phyloP scores from a whole-genome alignment of 2,113 vertebrate species.

The Acanthisitta chloris region DNA sequence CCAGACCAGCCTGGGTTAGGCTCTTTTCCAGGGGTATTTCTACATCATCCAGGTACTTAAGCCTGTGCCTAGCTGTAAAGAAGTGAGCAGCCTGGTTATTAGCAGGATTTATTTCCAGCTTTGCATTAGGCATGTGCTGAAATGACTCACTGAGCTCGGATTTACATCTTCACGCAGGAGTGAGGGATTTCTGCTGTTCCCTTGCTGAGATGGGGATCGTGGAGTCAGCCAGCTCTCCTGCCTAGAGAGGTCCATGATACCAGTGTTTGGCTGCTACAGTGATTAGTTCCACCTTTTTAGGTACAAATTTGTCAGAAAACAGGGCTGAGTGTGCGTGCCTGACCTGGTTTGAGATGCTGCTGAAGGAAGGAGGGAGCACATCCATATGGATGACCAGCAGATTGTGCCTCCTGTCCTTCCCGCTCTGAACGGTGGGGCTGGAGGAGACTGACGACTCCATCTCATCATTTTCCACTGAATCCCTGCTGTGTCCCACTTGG shows the following conservation, averaged over 20 bases:
- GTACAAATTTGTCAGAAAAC: conserved; percentile 2
- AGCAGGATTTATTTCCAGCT: background rate
- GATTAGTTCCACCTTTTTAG: conserved; percentile 54
- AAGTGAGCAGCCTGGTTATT: background rate
- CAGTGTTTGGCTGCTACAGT: background rate
- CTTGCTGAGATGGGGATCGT: background rate
- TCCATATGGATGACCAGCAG: background rate
- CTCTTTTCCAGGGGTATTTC: background rate
- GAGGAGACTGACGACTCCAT: background rate
- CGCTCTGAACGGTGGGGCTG: accelerated
- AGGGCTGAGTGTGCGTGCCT: background rate
- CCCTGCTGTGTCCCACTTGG: accelerated
- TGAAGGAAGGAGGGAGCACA: background rate
- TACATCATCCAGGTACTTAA: conserved; percentile 8
- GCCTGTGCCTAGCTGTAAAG: background rate
- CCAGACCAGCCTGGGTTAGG: background rate
- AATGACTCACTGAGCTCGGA: background rate
- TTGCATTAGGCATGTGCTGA: background rate
- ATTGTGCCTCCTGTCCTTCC: background rate
- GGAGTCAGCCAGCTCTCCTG: background rate
- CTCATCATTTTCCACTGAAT: background rate
- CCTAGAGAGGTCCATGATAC: conserved; percentile 3
- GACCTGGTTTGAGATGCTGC: background rate
- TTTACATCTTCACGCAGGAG: background rate
- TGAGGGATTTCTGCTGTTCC: background rate